Conservation (phyloP, 2,113 vertebrate species). For the Natator depressus region DNA sequence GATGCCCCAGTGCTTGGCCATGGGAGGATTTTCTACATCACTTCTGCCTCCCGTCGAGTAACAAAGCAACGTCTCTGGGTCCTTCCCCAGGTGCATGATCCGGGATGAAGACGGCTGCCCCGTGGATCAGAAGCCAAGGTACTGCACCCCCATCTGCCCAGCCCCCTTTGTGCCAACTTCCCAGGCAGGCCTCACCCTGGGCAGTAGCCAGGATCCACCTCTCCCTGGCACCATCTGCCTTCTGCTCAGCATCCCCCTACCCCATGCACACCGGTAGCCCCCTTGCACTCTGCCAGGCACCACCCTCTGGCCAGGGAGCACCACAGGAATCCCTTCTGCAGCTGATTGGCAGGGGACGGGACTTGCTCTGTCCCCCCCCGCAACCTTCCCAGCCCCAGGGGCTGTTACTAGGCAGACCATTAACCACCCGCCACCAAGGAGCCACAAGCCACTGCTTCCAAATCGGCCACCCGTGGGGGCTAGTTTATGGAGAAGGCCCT, state of each 20-base stretch:
- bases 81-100: slow-evolving; percentile 84
- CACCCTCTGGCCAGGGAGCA: not conserved
- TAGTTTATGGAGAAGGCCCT: not conserved
- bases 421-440: not conserved
- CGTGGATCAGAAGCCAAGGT: slow-evolving; percentile 89
- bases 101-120: slow-evolving; percentile 92
- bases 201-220: accelerated
- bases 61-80: not conserved
- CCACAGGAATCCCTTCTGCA: not conserved
- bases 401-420: not conserved
- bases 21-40: not conserved
- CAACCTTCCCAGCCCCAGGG: not conserved
- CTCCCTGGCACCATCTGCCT: not conserved
- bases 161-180: not conserved
- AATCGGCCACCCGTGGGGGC: not conserved
- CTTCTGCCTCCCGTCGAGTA: not conserved
- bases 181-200: too few relatives aligned
- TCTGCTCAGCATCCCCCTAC: not conserved
- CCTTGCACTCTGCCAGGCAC: not conserved
- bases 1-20: not conserved
- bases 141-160: accelerated
- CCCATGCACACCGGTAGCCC: not conserved
- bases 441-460: not conserved
- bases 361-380: not conserved
- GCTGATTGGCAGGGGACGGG: not conserved